Evolutionary conservation across 2,797 vertebrate genomes (phyloP).

Genomic region (Fundulus diaphanus): DNA sequence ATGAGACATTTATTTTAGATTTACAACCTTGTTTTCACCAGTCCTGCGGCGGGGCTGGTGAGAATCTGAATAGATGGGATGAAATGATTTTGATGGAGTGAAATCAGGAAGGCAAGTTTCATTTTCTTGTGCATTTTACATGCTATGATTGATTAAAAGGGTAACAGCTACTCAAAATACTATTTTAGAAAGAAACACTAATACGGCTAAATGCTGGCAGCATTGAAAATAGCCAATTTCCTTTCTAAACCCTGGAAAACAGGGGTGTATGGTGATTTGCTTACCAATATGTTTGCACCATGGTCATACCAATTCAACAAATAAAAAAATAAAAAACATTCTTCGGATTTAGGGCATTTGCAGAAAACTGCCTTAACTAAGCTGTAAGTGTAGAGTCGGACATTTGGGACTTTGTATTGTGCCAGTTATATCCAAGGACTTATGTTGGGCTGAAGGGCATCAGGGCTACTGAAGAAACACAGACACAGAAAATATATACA

Average conservation of each 20-base stretch:
- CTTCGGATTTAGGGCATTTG: background rate
- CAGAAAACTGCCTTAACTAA: background rate
- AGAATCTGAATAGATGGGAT: background rate
- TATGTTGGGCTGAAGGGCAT: background rate
- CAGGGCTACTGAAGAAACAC: constrained; percentile 3
- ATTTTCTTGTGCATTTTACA: background rate
- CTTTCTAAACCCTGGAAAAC: background rate
- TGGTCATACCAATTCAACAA: background rate
- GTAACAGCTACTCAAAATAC: background rate
- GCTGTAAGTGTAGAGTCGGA: background rate
- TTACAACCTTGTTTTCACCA: background rate
- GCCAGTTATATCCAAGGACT: background rate
- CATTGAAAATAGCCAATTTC: background rate
- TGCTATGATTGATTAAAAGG: background rate
- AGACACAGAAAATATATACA: constrained; percentile 12
- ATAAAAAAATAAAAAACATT: background rate
- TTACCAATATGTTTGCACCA: no score
- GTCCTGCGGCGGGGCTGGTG: background rate
- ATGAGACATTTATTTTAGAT: background rate
- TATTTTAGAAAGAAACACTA: background rate
- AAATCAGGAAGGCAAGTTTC: background rate
- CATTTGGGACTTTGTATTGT: constrained; percentile 13
- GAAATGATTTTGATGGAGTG: background rate
- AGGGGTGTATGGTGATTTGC: background rate
- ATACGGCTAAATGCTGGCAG: background rate